Percentiles rank a stretch among this genome's conserved stretches.
Evolutionary conservation across 2,113 vertebrate genomes (phyloP).

Genomic region (Nesogale talazaci): DNA sequence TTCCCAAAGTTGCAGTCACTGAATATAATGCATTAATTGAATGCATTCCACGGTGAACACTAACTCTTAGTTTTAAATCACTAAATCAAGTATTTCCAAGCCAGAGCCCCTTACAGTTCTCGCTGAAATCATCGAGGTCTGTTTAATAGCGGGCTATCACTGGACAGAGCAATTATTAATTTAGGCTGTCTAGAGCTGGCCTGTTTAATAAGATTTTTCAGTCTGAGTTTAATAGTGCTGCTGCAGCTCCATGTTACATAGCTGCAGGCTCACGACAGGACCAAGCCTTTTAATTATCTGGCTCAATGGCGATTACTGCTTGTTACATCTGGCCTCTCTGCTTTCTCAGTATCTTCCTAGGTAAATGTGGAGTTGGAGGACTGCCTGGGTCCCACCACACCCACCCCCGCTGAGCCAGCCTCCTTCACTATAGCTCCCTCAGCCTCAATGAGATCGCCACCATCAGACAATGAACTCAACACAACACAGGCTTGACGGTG

Average conservation of each 20-base stretch:
- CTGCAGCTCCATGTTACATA: neutral
- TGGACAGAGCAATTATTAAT: conserved; percentile 38
- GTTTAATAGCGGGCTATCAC: neutral
- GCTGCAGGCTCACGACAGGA: neutral
- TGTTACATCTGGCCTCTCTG: neutral
- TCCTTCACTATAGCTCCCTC: neutral
- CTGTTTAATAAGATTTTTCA: conserved; percentile 25
- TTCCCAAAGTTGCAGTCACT: conserved; percentile 5
- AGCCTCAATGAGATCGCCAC: neutral
- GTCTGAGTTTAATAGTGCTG: neutral
- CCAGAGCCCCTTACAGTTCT: conserved; percentile 26
- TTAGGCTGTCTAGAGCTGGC: neutral
- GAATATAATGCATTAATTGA: conserved; percentile 14
- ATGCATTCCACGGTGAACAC: neutral
- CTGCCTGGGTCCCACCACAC: neutral
- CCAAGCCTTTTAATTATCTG: conserved; percentile 39
- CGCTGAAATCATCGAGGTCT: conserved; percentile 19
- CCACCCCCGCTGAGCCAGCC: neutral
- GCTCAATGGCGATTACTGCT: neutral
- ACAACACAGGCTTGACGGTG: neutral
- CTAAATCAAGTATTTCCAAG: conserved; percentile 59
- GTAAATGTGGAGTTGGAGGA: neutral
- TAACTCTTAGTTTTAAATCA: conserved; percentile 62
- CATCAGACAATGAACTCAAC: no score
- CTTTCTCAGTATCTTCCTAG: neutral